Percentiles rank a stretch among this genome's conserved stretches.
Conservation (phyloP, 2,113 vertebrate species). For the Megaceryle maxima region DNA sequence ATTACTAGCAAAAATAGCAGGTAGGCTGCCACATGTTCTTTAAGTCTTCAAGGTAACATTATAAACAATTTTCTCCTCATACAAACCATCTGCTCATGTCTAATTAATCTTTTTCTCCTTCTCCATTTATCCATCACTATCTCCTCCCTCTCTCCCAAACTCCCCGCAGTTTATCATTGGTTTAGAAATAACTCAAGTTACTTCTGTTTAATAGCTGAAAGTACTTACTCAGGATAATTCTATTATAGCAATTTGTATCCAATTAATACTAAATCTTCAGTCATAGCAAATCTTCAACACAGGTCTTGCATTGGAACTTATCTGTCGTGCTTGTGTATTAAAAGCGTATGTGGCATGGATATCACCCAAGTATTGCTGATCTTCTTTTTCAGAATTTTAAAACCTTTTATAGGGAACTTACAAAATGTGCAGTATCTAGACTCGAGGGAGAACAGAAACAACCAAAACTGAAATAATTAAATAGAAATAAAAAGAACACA, state of each 20-base stretch:
- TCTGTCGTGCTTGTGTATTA: neutral
- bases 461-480: neutral
- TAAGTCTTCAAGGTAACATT: neutral
- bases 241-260: neutral
- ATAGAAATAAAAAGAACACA: neutral
- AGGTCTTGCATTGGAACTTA: neutral
- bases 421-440: neutral
- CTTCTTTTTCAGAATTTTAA: neutral
- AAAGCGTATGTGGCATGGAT: neutral
- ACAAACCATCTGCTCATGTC: neutral
- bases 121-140: neutral
- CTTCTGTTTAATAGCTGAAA: neutral
- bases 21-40: neutral
- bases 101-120: neutral
- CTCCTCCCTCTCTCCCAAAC: neutral
- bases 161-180: neutral
- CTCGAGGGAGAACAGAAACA: neutral
- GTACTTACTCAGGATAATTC: constrained; percentile 4
- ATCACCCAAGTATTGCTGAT: neutral
- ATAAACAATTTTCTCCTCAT: neutral
- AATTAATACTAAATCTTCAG: constrained; percentile 12
- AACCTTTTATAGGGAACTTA: neutral
- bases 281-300: neutral
- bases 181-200: constrained; percentile 26
- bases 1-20: neutral